phyloP scores from a whole-genome alignment of 2,797 vertebrate species.

The Coendou prehensilis region DNA sequence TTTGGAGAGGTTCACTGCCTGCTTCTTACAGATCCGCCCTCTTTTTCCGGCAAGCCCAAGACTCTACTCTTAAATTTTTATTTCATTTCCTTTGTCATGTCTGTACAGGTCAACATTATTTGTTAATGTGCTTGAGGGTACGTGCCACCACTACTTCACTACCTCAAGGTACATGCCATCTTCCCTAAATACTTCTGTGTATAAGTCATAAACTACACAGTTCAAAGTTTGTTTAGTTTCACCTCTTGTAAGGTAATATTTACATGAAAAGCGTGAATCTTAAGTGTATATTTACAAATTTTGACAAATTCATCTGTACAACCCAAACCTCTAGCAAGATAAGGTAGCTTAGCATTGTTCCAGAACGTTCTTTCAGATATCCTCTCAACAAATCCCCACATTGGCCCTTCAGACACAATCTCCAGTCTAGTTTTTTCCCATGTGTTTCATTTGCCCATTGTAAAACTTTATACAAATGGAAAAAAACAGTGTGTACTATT shows the following conservation, averaged over 20 bases:
- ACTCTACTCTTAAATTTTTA: slow-evolving; percentile 16
- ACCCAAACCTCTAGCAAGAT: background rate
- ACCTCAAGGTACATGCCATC: background rate
- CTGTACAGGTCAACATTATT: background rate
- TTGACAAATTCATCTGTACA: background rate
- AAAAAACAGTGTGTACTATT: background rate
- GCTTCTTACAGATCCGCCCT: no score
- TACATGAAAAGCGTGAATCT: background rate
- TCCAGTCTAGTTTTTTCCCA: background rate
- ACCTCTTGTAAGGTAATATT: background rate
- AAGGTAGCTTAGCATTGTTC: background rate
- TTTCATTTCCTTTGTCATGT: background rate
- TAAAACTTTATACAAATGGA: background rate
- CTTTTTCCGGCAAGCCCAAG: background rate
- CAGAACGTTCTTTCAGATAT: background rate
- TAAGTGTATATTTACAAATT: background rate
- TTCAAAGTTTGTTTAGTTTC: background rate
- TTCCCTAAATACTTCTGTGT: background rate
- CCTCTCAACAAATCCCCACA: background rate
- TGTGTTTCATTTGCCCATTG: background rate
- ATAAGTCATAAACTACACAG: background rate
- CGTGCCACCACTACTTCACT: background rate
- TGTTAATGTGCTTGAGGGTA: background rate
- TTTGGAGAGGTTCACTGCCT: no score
- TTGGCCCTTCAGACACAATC: background rate